Conservation (phyloP, 2,888 invertebrate species). For the Rhyacophila evoluta region DNA sequence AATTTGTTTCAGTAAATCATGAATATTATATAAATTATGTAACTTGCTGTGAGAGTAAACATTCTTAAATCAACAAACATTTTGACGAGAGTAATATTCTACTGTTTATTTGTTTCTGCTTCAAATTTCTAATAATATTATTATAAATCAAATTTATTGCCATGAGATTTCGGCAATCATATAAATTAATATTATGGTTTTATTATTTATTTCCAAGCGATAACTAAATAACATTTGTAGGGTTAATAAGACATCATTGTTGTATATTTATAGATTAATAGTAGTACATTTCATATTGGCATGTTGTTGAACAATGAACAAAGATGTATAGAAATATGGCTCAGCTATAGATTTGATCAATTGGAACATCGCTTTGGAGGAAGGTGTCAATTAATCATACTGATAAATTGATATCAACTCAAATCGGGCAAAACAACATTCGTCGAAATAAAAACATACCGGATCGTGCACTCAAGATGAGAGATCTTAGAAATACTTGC, state of each 20-base stretch:
- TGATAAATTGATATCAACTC: conserved; percentile 24
- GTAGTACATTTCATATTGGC: background rate
- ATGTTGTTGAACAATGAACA: conserved; percentile 29
- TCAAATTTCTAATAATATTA: too few species aligned
- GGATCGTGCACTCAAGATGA: background rate
- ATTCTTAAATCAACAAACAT: too few species aligned
- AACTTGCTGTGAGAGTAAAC: too few species aligned
- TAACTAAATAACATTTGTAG: background rate
- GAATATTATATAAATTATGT: too few species aligned
- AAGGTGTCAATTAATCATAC: conserved; percentile 42
- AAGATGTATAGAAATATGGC: conserved; percentile 17
- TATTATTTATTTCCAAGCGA: background rate
- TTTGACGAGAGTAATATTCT: too few species aligned
- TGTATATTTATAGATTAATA: conserved; percentile 15
- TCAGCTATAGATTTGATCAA: conserved; percentile 39
- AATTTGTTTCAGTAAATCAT: too few species aligned
- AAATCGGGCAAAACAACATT: conserved; percentile 17
- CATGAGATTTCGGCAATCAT: too few species aligned
- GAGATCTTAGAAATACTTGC: conserved; percentile 1
- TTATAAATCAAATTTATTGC: too few species aligned
- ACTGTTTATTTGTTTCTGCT: too few species aligned
- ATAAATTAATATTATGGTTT: too few species aligned
- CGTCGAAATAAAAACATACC: background rate
- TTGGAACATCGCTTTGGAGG: conserved; percentile 29
- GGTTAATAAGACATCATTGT: conserved; percentile 25